phyloP scores from a whole-genome alignment of 2,797 vertebrate species.

The Centropyge bicolor region DNA sequence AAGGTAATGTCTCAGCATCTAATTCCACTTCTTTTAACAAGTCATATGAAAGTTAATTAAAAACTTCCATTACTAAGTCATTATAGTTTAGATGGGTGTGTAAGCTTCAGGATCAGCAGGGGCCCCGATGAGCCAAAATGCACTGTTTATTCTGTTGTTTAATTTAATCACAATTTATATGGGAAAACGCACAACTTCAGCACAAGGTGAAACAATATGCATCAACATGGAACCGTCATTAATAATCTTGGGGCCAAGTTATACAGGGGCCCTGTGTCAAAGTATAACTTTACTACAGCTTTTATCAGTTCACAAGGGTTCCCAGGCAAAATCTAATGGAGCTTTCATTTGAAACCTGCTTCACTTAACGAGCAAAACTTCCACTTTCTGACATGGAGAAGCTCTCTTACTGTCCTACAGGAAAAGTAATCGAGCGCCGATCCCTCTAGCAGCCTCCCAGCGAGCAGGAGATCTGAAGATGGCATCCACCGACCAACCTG shows the following conservation, averaged over 20 bases:
- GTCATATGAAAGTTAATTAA: slow-evolving; percentile 2
- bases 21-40: slow-evolving; percentile 11
- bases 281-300: not conserved
- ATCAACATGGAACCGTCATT: no score
- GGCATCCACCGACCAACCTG: slow-evolving; percentile 92
- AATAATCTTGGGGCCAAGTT: not conserved
- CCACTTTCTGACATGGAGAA: not conserved
- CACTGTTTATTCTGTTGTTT: no score
- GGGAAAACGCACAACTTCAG: not conserved
- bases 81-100: not conserved
- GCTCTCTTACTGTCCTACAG: slow-evolving; percentile 27
- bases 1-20: not conserved
- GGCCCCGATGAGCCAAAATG: no score
- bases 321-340: not conserved
- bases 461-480: slow-evolving; percentile 84
- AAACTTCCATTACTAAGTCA: not conserved
- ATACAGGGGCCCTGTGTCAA: no score
- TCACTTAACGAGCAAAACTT: not conserved
- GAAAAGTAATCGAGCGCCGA: slow-evolving; percentile 73
- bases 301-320: not conserved
- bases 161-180: not conserved
- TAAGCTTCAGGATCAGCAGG: not conserved
- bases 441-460: slow-evolving; percentile 63
- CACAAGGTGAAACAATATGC: not conserved
- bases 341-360: not conserved